Base-by-base conservation (phyloP, 2,113 vertebrate genomes). In the Pycnonotus jocosus region DNA sequence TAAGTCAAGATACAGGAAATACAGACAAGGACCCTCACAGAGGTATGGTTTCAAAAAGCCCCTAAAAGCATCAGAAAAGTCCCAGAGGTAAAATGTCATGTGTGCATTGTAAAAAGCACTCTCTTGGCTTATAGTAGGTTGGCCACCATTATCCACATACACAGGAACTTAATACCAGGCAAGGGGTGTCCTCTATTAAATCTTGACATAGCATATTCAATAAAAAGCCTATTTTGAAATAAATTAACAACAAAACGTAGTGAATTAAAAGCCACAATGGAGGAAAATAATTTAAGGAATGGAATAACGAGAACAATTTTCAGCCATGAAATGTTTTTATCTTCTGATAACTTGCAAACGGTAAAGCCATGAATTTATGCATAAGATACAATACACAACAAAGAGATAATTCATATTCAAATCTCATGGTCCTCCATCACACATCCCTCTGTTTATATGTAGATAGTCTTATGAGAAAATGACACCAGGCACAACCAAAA, bases 191-290 rank as follows among this genome's bases (percentile, higher is more conserved):
- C 71, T 86, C 79, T 95, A 77, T 95, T 92, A 92, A 95, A 93
- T 85, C 28, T 93, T 90, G 64, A 68, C 76, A 94, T 86, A 97
- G 78, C 77, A 28, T 90, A 94, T 95, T 93, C 95, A 96, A 94
- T 94, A 92, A 96, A 97, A 96, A 90, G 72, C 66, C 92, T 94
- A 86, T 95, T 98, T 95, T 89, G 94, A 97, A 98, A 96, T 94
- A 72, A 98, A 97, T 97, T 97, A 95, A 70, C 79, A 95, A 92
- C 76, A 97, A 97, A 97, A 95, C 22, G 17, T 30, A 65, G 37
- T 42, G 88, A 94, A 96, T 95, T 96, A 96, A 92, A 94, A 93
- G 72, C 66, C 62, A 64, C 90, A 82, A 84, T 33, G 51, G 62
- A 82, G 81, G 35, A 84, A 95, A 96, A 97, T 94, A 95, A 96